These are phyloP conservation scores for Anseranas semipalmata DNA, from an alignment of 2,113 vertebrate species.

Conservation along the genomic window DNA sequence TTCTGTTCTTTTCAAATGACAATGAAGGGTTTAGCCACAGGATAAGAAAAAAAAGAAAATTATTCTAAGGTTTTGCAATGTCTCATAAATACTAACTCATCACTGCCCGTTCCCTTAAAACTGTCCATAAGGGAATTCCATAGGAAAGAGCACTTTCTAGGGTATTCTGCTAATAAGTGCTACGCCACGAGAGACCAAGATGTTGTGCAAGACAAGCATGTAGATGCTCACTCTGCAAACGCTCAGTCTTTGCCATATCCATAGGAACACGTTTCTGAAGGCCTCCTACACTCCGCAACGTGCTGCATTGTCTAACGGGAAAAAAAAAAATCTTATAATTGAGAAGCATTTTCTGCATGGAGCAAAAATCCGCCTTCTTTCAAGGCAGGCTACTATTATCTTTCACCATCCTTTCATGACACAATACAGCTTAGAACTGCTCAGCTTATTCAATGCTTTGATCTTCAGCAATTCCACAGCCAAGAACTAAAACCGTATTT, in stretches of 20 bases:
- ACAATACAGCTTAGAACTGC: background rate
- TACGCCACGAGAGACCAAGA: background rate
- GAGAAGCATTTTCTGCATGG: background rate
- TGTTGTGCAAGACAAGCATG: background rate
- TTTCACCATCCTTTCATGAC: background rate
- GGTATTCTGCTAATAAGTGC: background rate
- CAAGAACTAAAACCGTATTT: slow-evolving; percentile 13
- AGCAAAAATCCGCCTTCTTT: background rate
- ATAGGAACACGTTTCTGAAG: background rate
- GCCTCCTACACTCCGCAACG: slow-evolving; percentile 25
- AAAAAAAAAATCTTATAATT: background rate
- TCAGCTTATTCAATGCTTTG: background rate
- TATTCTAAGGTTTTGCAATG: background rate
- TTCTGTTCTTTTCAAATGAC: background rate
- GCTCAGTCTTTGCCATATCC: background rate
- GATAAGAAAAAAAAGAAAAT: background rate
- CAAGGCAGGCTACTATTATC: background rate
- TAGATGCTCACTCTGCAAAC: background rate
- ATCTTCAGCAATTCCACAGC: background rate
- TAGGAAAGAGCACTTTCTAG: background rate
- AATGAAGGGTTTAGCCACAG: background rate
- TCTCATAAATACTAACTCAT: background rate
- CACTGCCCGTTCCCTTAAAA: background rate
- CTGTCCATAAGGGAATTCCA: background rate
- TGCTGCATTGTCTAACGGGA: slow-evolving; percentile 44